Base-by-base conservation (phyloP, 30 jellyfish, hydroid and myxozoan species). In the Aurelia aurita complex sp. Pacific region DNA sequence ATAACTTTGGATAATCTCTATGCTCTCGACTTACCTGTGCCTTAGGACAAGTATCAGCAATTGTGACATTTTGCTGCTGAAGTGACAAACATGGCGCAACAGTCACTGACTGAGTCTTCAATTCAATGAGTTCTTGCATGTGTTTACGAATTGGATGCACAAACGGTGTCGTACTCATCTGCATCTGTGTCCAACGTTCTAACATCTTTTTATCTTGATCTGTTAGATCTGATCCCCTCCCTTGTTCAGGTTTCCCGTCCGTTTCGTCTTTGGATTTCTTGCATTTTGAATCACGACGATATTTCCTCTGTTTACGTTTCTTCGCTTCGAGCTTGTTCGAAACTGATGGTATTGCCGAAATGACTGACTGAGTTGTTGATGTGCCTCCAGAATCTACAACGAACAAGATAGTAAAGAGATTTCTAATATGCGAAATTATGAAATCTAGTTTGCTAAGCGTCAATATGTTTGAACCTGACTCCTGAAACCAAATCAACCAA, bases 171-270 rank as follows among this genome's bases (percentile, higher is more conserved):
- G 97, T 89, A 16, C 92, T 29, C 69, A 85, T 89, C 70, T 94
- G 99, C 99, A 94, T 94, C 63, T 94, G 82, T 46, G 89, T 74
- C 99, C 99, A 94, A 13, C 99, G 79, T 54, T 85, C 97, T 76
- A 94, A 65, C 91, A 89, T 71, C 76, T 85, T 62, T 29, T 72
- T 80, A 61, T 94, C 99, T 69, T 79, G 87, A 62, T 15, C 92
- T 3, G 97, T 77, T 16, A 94, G 89, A 2, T 67, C 84, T n/a
- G 78, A 16, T 32, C 29, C 72, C 42, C 38, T 83, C 52, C 68
- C 96, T 74, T 33, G 64, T 4, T 62, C 73, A 5, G 70, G 73
- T n/a, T 74, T 84, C 32, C 87, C n/a, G 14, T 40, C 79, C 19
- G 15, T 59, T 2, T 68, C 87, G 14, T 73, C 90, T 52, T 71